Conservation (phyloP, 2,888 invertebrate genomes). For the Molanna angustata region DNA sequence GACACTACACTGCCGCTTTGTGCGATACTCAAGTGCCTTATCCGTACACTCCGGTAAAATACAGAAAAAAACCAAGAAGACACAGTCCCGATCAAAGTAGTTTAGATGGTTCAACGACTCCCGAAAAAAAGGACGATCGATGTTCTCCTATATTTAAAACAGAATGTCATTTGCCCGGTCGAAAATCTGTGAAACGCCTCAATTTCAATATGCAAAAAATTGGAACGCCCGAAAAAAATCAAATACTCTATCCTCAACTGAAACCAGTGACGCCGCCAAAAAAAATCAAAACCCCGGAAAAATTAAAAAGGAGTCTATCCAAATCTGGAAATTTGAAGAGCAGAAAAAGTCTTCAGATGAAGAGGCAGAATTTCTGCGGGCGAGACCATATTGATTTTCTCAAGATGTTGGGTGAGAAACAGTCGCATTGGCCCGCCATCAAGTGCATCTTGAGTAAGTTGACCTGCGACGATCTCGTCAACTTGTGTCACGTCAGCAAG, state of each 20-base stretch:
- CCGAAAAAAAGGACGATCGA: slow-evolving; percentile 6
- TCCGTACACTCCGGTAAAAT: slow-evolving; percentile 4
- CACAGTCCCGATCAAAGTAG: slow-evolving; percentile 8
- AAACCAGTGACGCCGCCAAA: slow-evolving; percentile 26
- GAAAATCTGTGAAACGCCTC: slow-evolving; percentile 13
- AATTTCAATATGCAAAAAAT: slow-evolving; percentile 23
- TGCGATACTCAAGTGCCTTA: no score
- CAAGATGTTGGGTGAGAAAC: slow-evolving; percentile 40
- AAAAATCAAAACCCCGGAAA: slow-evolving; percentile 21
- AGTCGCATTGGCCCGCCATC: slow-evolving; percentile 42
- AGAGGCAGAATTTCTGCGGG: slow-evolving; percentile 11
- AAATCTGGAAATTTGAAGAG: slow-evolving; percentile 10
- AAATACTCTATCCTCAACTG: slow-evolving; percentile 24
- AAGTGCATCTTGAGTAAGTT: slow-evolving; percentile 45
- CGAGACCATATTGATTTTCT: slow-evolving; percentile 44
- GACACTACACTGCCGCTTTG: no score
- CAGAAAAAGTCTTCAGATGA: slow-evolving; percentile 7
- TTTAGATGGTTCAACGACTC: slow-evolving; percentile 3
- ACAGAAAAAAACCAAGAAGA: slow-evolving; percentile 6
- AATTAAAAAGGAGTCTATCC: not conserved
- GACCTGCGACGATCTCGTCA: slow-evolving; percentile 45
- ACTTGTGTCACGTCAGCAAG: slow-evolving; percentile 45
- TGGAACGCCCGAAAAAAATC: slow-evolving; percentile 30
- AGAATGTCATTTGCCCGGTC: slow-evolving; percentile 6
- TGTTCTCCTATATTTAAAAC: slow-evolving; percentile 16